phyloP scores from a whole-genome alignment of 2,888 invertebrate genomes.

The Drosophila affinis region DNA sequence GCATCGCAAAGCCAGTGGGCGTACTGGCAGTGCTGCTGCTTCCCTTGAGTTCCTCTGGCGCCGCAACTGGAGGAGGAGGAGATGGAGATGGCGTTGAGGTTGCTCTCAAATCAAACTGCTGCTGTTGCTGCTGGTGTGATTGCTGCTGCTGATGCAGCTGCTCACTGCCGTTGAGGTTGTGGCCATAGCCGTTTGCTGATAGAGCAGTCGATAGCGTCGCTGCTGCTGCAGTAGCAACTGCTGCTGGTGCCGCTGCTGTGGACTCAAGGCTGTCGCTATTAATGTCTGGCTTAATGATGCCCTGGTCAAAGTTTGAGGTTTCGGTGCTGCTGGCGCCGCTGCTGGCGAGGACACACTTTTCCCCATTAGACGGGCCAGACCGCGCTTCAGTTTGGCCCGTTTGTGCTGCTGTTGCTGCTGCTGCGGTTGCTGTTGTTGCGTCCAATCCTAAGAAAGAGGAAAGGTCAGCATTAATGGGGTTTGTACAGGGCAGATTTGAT shows the following conservation, averaged over 20 bases:
- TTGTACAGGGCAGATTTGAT: background rate
- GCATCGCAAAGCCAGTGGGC: conserved; percentile 78
- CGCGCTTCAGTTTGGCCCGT: conserved; percentile 80
- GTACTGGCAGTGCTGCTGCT: conserved; percentile 53
- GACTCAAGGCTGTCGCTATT: conserved; percentile 49
- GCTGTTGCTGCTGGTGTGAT: conserved; percentile 49
- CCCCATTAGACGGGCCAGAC: conserved; percentile 75
- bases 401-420: conserved; percentile 59
- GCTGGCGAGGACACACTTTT: conserved; percentile 43
- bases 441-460: conserved; percentile 32
- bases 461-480: background rate
- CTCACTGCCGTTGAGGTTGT: conserved; percentile 61
- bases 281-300: conserved; percentile 36
- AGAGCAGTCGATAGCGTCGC: conserved; percentile 73
- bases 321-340: conserved; percentile 13
- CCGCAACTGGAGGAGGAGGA: conserved; percentile 18
- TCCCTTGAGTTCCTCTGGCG: conserved; percentile 44
- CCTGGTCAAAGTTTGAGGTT: conserved; percentile 12
- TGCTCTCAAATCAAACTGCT: conserved; percentile 71
- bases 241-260: conserved; percentile 72
- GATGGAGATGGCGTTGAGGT: conserved; percentile 26
- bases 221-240: conserved; percentile 72
- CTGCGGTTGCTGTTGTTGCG: conserved; percentile 41
- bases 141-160: conserved; percentile 54
- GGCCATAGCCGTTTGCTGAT: conserved; percentile 76